Percentiles rank a stretch among this genome's conserved stretches.
These are phyloP conservation scores for Drosophila barbarae DNA, from an alignment of 2,888 invertebrate species.

Conservation along the genomic window DNA sequence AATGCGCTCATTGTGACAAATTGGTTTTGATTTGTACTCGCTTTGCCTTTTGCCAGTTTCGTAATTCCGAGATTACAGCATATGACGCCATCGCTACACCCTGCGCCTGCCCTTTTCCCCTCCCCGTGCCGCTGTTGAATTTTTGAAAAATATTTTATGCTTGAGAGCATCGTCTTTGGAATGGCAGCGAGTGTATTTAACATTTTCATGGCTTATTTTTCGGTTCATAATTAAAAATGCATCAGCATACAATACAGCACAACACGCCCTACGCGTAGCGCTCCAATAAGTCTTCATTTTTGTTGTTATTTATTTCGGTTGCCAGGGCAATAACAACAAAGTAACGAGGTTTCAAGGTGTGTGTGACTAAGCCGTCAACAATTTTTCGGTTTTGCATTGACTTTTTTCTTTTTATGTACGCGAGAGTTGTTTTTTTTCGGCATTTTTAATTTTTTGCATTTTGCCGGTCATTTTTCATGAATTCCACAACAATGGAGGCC, in stretches of 20 bases:
- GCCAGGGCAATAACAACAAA: constrained; percentile 60
- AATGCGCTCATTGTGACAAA: constrained; percentile 66
- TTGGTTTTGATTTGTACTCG: constrained; percentile 65
- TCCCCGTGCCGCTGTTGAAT: neutral
- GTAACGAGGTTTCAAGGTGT: constrained; percentile 66
- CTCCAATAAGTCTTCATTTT: constrained; percentile 31
- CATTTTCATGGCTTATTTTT: constrained; percentile 54
- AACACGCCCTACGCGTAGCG: constrained; percentile 63
- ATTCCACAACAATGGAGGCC: constrained; percentile 41
- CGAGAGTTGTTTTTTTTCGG: constrained; percentile 26
- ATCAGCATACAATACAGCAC: constrained; percentile 48
- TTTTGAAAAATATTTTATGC: constrained; percentile 55
- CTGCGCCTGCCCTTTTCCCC: constrained; percentile 3
- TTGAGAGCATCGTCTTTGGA: constrained; percentile 54
- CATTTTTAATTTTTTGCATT: constrained; percentile 41
- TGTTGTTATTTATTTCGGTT: constrained; percentile 53
- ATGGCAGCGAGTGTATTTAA: constrained; percentile 24
- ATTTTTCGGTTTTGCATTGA: constrained; percentile 68
- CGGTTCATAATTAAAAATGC: constrained; percentile 68
- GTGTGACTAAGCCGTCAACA: constrained; percentile 68
- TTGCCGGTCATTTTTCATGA: constrained; percentile 59
- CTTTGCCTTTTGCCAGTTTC: constrained; percentile 39
- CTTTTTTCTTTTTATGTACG: constrained; percentile 9
- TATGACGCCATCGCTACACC: constrained; percentile 38
- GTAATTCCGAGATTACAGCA: constrained; percentile 64